Percentiles rank a stretch among this genome's conserved stretches.
Conservation (phyloP, 1,140 invertebrate species). For the Drosophila kepulauana region DNA sequence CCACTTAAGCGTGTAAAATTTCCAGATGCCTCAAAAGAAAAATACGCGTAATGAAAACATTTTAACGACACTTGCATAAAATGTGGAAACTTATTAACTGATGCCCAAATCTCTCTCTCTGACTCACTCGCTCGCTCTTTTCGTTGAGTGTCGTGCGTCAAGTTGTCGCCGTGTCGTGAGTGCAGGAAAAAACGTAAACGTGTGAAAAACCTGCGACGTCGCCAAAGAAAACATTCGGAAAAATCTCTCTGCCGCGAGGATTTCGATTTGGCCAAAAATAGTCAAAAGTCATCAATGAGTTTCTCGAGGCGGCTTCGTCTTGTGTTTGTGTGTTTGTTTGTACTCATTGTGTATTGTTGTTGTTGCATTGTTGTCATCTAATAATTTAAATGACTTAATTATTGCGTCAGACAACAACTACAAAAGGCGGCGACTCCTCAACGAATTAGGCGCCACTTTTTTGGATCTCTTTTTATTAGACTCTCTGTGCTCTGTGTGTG, state of each 20-base stretch:
- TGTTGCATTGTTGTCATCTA: slow-evolving; percentile 73
- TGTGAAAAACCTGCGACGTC: slow-evolving; percentile 71
- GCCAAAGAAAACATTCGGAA: slow-evolving; percentile 27
- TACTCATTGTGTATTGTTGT: slow-evolving; percentile 29
- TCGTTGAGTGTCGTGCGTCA: slow-evolving; percentile 1
- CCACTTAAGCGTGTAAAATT: slow-evolving; percentile 76
- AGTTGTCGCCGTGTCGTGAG: slow-evolving; percentile 43
- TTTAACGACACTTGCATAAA: slow-evolving; percentile 75
- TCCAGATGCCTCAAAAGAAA: slow-evolving; percentile 49
- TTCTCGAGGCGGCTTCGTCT: slow-evolving; percentile 28
- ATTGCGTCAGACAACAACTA: slow-evolving; percentile 78
- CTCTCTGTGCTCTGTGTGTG: slow-evolving; percentile 18
- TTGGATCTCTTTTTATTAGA: background rate
- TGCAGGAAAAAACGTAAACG: slow-evolving; percentile 66
- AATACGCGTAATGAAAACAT: slow-evolving; percentile 45
- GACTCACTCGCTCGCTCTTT: background rate
- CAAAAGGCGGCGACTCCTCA: slow-evolving; percentile 56
- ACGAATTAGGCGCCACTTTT: slow-evolving; percentile 45
- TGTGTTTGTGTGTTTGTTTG: slow-evolving; percentile 44
- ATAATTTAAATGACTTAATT: slow-evolving; percentile 83
- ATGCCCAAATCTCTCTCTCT: slow-evolving; percentile 45
- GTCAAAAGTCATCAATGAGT: slow-evolving; percentile 57
- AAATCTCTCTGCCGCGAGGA: slow-evolving; percentile 54
- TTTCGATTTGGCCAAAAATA: slow-evolving; percentile 81
- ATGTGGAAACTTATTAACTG: slow-evolving; percentile 82